Evolutionary conservation across 1,140 invertebrate species (phyloP).

Genomic region (Heliconius himera): DNA sequence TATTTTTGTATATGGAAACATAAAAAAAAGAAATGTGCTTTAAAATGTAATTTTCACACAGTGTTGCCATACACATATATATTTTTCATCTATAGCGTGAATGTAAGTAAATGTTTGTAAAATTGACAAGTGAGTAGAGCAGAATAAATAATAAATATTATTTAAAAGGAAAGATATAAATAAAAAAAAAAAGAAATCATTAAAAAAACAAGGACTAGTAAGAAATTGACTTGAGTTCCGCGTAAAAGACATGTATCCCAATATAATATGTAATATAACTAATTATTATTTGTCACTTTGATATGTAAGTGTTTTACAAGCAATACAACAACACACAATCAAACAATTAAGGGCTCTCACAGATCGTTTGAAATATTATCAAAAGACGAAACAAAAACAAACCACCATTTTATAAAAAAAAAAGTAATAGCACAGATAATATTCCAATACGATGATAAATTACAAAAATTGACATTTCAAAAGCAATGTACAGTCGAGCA

Average conservation of each 20-base stretch:
- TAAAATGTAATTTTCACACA: neutral
- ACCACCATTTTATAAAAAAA: neutral
- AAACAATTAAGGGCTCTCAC: constrained; percentile 6
- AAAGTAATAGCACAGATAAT: constrained; percentile 1
- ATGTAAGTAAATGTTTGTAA: constrained; percentile 45
- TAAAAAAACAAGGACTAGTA: constrained; percentile 33
- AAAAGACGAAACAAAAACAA: neutral
- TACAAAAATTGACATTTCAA: constrained; percentile 60
- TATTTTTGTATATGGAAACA: neutral
- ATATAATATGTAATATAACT: constrained; percentile 30
- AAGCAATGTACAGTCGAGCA: constrained; percentile 58
- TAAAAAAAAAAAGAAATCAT: constrained; percentile 35
- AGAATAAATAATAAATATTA: constrained; percentile 35
- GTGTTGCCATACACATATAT: neutral
- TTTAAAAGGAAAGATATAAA: constrained; percentile 31
- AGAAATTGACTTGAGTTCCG: constrained; percentile 25
- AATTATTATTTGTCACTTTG: constrained; percentile 71
- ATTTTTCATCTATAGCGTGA: constrained; percentile 32
- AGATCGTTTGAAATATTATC: constrained; percentile 31
- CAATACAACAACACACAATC: constrained; percentile 34
- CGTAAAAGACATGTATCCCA: constrained; percentile 37
- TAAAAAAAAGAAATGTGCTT: neutral
- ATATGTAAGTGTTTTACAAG: constrained; percentile 68
- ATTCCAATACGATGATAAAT: neutral
- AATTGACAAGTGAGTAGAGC: constrained; percentile 37